Evolutionary conservation across 2,113 vertebrate species (phyloP).

Genomic region (Lophura nycthemera): DNA sequence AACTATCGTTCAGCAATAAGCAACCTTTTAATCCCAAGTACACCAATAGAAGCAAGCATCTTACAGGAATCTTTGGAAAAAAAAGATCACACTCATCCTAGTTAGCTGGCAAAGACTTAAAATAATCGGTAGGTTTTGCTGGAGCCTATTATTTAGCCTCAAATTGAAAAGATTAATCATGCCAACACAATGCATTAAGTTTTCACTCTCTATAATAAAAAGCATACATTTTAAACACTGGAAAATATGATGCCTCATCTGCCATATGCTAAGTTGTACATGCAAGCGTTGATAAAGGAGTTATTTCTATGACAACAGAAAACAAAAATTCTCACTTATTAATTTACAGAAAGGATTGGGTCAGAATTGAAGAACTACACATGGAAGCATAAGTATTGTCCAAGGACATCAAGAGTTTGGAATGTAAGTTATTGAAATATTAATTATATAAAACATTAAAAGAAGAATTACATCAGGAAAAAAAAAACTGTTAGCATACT

Average conservation of each 20-base stretch:
- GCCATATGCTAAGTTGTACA: background rate
- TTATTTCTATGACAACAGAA: constrained; percentile 19
- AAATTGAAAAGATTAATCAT: constrained; percentile 35
- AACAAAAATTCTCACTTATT: background rate
- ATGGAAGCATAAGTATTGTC: background rate
- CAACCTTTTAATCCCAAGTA: background rate
- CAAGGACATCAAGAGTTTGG: background rate
- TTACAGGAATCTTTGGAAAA: background rate
- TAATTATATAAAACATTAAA: background rate
- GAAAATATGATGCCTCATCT: background rate
- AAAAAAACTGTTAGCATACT: background rate
- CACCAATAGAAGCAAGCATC: background rate
- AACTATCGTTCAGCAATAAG: background rate
- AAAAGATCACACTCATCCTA: background rate
- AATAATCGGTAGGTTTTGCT: background rate
- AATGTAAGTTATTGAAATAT: background rate
- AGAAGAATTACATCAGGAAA: background rate
- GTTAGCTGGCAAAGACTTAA: background rate
- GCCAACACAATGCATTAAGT: background rate
- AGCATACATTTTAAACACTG: background rate
- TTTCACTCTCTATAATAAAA: background rate
- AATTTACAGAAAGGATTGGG: background rate
- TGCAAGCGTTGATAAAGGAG: background rate
- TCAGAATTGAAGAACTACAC: background rate
- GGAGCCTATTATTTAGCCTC: background rate